Conservation (phyloP, 2,888 invertebrate species). For the Willowsia nigromaculata region DNA sequence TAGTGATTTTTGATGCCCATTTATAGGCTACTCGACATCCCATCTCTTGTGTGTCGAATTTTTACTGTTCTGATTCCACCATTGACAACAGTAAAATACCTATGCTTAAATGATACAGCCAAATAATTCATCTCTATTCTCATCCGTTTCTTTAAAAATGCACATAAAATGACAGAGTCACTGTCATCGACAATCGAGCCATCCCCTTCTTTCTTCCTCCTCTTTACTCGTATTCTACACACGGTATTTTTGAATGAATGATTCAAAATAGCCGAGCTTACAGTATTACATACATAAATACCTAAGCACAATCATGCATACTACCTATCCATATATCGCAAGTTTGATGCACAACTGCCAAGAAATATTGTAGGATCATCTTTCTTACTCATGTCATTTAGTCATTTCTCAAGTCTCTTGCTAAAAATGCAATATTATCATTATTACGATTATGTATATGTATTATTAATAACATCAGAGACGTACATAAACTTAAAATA, state of each 20-base stretch:
- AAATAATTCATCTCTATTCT: too few species aligned
- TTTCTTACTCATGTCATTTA: slow-evolving; percentile 18
- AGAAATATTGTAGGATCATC: slow-evolving; percentile 26
- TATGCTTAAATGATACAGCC: background rate
- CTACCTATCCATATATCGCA: background rate
- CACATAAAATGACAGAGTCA: slow-evolving; percentile 1
- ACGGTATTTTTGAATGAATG: slow-evolving; percentile 33
- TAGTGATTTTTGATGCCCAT: slow-evolving; percentile 31
- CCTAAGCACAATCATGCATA: background rate
- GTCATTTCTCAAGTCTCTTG: slow-evolving; percentile 27
- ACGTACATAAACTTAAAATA: background rate
- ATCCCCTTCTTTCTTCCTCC: background rate
- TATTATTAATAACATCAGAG: background rate
- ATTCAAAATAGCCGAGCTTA: slow-evolving; percentile 6
- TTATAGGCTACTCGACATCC: slow-evolving; percentile 32
- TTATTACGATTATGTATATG: slow-evolving; percentile 29
- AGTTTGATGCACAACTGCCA: background rate
- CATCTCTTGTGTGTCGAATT: background rate
- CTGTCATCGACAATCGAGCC: background rate
- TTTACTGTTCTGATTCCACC: slow-evolving; percentile 32
- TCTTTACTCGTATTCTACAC: background rate
- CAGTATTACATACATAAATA: too few species aligned
- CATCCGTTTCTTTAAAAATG: background rate
- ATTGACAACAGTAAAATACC: background rate
- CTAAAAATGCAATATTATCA: slow-evolving; percentile 66